A percentile compares a stretch with the other conserved stretches of the same genome.
Evolutionary conservation across 2,113 vertebrate species (phyloP).

Genomic region (Puma concolor): DNA sequence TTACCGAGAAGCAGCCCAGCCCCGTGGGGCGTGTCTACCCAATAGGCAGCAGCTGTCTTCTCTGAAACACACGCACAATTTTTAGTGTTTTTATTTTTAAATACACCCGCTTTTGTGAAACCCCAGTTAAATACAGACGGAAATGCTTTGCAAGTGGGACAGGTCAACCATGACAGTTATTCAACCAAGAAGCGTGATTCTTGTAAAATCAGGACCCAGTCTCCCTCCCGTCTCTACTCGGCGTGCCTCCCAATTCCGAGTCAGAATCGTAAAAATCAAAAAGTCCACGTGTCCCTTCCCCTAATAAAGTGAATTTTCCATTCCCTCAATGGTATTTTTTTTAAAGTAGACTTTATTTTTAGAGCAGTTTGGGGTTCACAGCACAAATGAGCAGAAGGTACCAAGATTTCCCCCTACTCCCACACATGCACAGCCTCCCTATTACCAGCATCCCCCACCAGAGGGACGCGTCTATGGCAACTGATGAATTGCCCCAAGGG

Average conservation of each 20-base stretch:
- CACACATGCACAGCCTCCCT: not conserved
- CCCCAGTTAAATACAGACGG: constrained; percentile 50
- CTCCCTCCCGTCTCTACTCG: not conserved
- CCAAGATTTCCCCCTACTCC: not conserved
- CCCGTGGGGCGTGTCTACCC: not conserved
- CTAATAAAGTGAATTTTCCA: not conserved
- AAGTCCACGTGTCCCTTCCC: not conserved
- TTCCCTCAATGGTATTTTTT: not conserved
- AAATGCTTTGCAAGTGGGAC: constrained; percentile 59
- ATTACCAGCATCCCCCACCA: not conserved
- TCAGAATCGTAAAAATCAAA: not conserved
- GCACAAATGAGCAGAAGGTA: not conserved
- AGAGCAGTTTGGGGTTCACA: not conserved
- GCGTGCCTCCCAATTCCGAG: constrained; percentile 11
- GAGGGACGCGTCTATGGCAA: not conserved
- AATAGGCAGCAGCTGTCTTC: not conserved
- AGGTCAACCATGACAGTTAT: constrained; percentile 38
- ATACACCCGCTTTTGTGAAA: constrained; percentile 16
- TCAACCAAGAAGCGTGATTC: not conserved
- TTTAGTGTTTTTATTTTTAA: constrained; percentile 66
- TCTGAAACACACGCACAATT: not conserved
- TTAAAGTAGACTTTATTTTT: not conserved
- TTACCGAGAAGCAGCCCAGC: not conserved
- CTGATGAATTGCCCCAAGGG: not conserved
- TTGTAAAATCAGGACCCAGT: constrained; percentile 13